These are phyloP conservation scores for Drosophila prosaltans DNA, from an alignment of 1,140 invertebrate genomes.

Conservation along the genomic window DNA sequence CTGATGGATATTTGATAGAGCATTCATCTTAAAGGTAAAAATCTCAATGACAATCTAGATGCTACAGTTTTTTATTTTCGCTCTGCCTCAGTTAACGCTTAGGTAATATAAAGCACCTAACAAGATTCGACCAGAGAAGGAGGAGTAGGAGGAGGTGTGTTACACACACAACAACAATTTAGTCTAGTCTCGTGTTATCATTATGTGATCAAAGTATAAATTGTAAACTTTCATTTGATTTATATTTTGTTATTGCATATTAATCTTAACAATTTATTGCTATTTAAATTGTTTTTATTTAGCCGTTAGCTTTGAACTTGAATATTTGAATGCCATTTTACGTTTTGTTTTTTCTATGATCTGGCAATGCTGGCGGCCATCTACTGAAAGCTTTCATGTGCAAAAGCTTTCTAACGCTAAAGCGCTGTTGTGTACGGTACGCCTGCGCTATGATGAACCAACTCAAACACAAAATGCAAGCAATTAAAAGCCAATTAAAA, in stretches of 20 bases:
- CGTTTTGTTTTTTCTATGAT: neutral
- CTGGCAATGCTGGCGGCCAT: conserved; percentile 17
- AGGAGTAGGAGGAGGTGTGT: neutral
- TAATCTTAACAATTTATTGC: conserved; percentile 15
- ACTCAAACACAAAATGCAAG: conserved; percentile 28
- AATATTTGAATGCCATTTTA: conserved; percentile 5
- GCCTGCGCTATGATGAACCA: conserved; percentile 22
- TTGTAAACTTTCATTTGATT: conserved; percentile 15
- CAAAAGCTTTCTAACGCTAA: neutral
- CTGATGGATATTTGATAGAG: conserved; percentile 57
- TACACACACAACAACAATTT: neutral
- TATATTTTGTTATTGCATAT: conserved; percentile 2
- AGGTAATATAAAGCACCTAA: neutral
- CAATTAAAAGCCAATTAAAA: conserved; percentile 29
- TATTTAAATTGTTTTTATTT: conserved; percentile 4
- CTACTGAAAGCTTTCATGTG: conserved; percentile 17
- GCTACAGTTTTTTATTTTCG: neutral
- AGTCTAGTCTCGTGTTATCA: neutral
- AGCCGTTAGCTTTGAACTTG: conserved; percentile 47
- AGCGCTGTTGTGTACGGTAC: conserved; percentile 35
- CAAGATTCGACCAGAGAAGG: conserved; percentile 10
- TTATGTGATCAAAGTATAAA: conserved; percentile 28
- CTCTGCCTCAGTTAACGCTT: neutral
- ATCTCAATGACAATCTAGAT: conserved; percentile 14
- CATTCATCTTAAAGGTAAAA: conserved; percentile 44